Evolutionary conservation across 2,888 invertebrate genomes (phyloP), one percentile per base, ranked within the genome.

Genomic region (Elysia crispata): DNA sequence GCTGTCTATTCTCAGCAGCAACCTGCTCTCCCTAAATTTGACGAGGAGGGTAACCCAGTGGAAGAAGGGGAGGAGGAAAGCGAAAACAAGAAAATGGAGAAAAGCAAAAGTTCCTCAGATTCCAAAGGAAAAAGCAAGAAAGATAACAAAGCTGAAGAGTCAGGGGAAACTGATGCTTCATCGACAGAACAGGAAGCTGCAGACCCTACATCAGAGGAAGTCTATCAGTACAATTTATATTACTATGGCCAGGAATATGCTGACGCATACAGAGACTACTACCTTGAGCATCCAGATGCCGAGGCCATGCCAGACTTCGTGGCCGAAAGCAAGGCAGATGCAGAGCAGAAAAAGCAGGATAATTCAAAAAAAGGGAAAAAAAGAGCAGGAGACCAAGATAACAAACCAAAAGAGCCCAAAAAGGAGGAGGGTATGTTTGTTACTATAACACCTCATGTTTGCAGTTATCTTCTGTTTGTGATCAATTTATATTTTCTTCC

Each of bases 231-330:
- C 81, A 89, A 88, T 81, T 80, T 84, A 0, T 86, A 89, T 77
- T 88, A 89, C 81, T 88, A 87, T 81, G 85, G 87, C 6, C 83
- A 87, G 25, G 86, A 88, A 31, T 84, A 86, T 77, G 84, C 80
- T 25, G 80, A 80, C 62, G 76, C 80, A 28, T 80, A 80, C 60
- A 69, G 69, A 62, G 83, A 79, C 74, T 81, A 77, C 77, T 77
- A 82, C 64, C 62, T 57, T 62, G 73, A 80, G 57, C 66, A 72
- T 33, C 49, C 75, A 75, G 66, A 80, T 76, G 76, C 60, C 60
- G 81, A 77, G 23, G 79, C 76, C 15, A 77, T 76, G 57, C 80
- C 77, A 64, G 81, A 78, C 54, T 73, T 72, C 49, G 64, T 62
- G 23, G 72, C 73, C 1, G 28, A 28, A 6, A 28, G 50, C 23